Conservation (phyloP, 2,888 invertebrate genomes). For the Drosophila mercatorum region DNA sequence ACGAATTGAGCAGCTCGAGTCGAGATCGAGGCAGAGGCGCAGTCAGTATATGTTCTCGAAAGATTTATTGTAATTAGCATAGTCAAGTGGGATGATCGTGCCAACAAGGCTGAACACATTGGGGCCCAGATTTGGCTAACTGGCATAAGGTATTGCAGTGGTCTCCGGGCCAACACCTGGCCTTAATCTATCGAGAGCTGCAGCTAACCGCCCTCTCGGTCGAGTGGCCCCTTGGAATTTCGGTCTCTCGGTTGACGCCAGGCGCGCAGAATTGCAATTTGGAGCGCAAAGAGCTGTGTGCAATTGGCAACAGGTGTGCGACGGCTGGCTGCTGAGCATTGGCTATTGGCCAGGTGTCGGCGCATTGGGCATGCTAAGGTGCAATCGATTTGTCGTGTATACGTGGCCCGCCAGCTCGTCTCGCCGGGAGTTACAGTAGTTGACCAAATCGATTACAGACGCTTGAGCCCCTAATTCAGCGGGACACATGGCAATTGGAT, state of each 20-base stretch:
- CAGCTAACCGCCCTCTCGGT: slow-evolving; percentile 6
- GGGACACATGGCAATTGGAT: slow-evolving; percentile 74
- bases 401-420: slow-evolving; percentile 61
- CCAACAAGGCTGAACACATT: slow-evolving; percentile 2
- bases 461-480: slow-evolving; percentile 64
- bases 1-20: slow-evolving; percentile 36
- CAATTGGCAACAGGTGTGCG: slow-evolving; percentile 52
- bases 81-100: neutral
- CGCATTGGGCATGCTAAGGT: slow-evolving; percentile 57
- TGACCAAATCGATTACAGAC: slow-evolving; percentile 72
- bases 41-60: neutral
- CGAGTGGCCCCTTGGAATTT: slow-evolving; percentile 20
- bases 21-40: slow-evolving; percentile 12
- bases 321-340: slow-evolving; percentile 13
- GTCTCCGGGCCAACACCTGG: neutral
- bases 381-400: slow-evolving; percentile 78
- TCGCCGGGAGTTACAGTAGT: slow-evolving; percentile 41
- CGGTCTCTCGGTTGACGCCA: neutral
- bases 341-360: slow-evolving; percentile 62
- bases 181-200: slow-evolving; percentile 2
- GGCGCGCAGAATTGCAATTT: slow-evolving; percentile 56
- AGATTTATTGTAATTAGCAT: slow-evolving; percentile 3
- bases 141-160: neutral
- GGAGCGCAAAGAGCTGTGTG: slow-evolving; percentile 45
- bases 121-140: neutral